Evolutionary conservation across 2,888 invertebrate genomes (phyloP).

Genomic region (Drosophila borealis): DNA sequence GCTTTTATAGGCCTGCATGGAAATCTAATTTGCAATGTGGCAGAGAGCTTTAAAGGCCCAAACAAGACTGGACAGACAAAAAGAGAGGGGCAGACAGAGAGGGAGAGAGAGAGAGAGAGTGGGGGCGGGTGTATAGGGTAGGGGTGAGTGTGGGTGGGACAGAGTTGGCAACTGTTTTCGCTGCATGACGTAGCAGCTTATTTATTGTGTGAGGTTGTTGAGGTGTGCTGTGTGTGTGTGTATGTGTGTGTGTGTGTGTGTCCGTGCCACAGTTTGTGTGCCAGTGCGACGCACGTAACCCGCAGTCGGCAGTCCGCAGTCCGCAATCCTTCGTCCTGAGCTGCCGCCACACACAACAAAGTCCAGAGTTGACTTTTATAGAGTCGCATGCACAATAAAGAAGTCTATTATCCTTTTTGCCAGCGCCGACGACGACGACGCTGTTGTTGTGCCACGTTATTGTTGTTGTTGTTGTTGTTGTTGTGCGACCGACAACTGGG

Average conservation of each 20-base stretch:
- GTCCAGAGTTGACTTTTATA: conserved; percentile 84
- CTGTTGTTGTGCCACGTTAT: conserved; percentile 26
- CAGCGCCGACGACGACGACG: conserved; percentile 52
- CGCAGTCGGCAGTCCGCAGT: conserved; percentile 11
- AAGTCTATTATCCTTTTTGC: conserved; percentile 83
- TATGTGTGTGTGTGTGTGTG: conserved; percentile 27
- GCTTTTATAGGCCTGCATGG: conserved; percentile 46
- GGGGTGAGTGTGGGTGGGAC: conserved; percentile 3
- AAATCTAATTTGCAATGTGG: conserved; percentile 62
- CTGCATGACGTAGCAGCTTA: conserved; percentile 76
- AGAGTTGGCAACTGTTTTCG: conserved; percentile 55
- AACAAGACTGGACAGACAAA: neutral
- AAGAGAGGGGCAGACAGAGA: neutral
- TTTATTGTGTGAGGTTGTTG: conserved; percentile 73
- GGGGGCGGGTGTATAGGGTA: neutral
- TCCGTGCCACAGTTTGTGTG: conserved; percentile 42
- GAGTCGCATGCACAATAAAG: conserved; percentile 84
- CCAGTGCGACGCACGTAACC: conserved; percentile 44
- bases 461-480: conserved; percentile 54
- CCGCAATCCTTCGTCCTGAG: conserved; percentile 33
- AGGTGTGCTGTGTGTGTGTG: conserved; percentile 47
- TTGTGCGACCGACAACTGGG: conserved; percentile 69
- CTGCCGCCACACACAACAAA: conserved; percentile 69
- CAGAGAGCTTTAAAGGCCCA: conserved; percentile 30
- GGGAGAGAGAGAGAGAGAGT: neutral